A percentile compares a stretch with the other conserved stretches of the same genome.
Evolutionary conservation across 2,797 vertebrate species (phyloP).

Genomic region (Myripristis jacobus): DNA sequence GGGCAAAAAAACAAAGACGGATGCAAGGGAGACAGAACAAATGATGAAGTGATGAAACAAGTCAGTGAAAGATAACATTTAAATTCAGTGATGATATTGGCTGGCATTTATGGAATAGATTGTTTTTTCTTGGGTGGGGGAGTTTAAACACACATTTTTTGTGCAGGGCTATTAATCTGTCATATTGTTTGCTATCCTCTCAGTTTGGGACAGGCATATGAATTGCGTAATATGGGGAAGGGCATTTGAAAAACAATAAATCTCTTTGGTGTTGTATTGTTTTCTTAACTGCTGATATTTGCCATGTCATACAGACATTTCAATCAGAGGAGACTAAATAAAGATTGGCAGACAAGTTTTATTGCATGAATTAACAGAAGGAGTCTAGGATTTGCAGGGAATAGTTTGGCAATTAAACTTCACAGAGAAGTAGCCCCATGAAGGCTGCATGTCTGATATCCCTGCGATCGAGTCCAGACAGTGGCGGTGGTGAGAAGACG

Average conservation of each 20-base stretch:
- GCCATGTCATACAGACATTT: too few relatives aligned
- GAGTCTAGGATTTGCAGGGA: too few relatives aligned
- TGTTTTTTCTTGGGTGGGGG: conserved; percentile 8
- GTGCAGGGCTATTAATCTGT: conserved; percentile 16
- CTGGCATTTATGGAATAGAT: background rate
- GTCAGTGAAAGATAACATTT: conserved; percentile 46
- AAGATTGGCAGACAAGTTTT: too few relatives aligned
- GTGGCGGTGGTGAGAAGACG: too few relatives aligned
- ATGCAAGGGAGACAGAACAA: conserved; percentile 19
- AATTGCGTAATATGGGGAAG: background rate
- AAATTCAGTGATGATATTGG: conserved; percentile 24
- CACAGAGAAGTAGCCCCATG: too few relatives aligned
- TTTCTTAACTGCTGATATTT: conserved; percentile 3
- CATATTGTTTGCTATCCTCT: background rate
- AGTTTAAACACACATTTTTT: conserved; percentile 1
- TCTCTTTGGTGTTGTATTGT: conserved; percentile 4
- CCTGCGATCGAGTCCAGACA: too few relatives aligned
- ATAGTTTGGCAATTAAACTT: too few relatives aligned
- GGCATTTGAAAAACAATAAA: conserved; percentile 11
- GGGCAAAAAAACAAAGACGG: conserved; percentile 27
- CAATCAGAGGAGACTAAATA: too few relatives aligned
- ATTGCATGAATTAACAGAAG: too few relatives aligned
- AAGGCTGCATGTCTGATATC: too few relatives aligned
- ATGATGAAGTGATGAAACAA: conserved; percentile 45
- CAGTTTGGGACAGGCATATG: background rate